Conservation (phyloP, 1,140 invertebrate species). For the Euura saliciscinereae region DNA sequence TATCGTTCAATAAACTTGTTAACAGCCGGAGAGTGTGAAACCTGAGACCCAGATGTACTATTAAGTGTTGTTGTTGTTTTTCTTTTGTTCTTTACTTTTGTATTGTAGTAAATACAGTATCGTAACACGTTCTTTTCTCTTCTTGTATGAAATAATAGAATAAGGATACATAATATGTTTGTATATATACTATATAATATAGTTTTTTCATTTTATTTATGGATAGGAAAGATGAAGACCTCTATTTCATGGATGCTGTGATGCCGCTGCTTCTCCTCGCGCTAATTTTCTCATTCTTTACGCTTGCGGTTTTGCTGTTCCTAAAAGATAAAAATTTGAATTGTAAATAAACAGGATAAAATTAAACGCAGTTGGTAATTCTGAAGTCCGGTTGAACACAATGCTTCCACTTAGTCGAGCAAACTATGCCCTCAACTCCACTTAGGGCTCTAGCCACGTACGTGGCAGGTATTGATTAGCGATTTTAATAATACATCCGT, state of each 20-base stretch:
- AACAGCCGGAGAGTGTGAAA: too few species aligned
- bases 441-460: neutral
- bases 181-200: neutral
- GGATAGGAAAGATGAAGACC: conserved; percentile 58
- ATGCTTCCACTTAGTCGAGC: too few species aligned
- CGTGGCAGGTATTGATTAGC: neutral
- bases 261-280: conserved; percentile 20
- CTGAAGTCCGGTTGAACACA: too few species aligned
- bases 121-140: neutral
- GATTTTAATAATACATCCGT: neutral
- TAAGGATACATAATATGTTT: neutral
- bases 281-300: conserved; percentile 33
- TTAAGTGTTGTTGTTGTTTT: too few species aligned
- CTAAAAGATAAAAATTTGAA: conserved; percentile 33
- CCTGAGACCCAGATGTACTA: too few species aligned
- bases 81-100: too few species aligned
- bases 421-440: too few species aligned
- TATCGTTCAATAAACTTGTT: too few species aligned
- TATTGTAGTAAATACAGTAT: neutral
- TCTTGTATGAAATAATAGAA: conserved; percentile 2
- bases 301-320: conserved; percentile 47
- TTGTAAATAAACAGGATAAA: neutral
- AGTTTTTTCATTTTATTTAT: neutral
- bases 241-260: conserved; percentile 57
- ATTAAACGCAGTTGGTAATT: too few species aligned